Conservation (phyloP, 2,888 invertebrate species). For the Nudaria mundana region DNA sequence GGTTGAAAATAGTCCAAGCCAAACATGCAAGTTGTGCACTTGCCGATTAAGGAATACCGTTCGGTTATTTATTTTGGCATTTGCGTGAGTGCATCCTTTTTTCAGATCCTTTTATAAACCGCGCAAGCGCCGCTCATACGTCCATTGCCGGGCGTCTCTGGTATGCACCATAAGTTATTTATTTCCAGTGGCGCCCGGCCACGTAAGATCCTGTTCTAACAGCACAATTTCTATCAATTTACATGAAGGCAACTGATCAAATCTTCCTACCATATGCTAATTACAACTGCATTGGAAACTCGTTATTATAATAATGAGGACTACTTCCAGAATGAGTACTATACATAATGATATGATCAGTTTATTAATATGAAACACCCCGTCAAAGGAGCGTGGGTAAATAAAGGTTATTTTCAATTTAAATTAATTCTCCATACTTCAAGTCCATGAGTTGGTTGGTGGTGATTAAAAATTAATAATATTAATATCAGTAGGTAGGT, state of each 20-base stretch:
- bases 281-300: not conserved
- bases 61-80: no score
- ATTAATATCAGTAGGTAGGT: no score
- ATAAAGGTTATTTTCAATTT: conserved; percentile 1
- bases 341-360: conserved; percentile 2
- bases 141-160: no score
- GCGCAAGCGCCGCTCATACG: no score
- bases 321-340: not conserved
- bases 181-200: no score
- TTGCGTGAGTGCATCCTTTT: no score
- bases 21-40: no score
- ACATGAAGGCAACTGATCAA: not conserved
- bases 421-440: conserved; percentile 1
- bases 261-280: not conserved
- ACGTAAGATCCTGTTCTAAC: not conserved
- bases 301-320: conserved; percentile 1
- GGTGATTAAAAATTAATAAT: not conserved
- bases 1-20: no score
- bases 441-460: not conserved
- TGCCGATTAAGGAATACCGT: no score
- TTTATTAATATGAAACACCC: conserved; percentile 4
- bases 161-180: no score
- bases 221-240: not conserved
- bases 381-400: not conserved
- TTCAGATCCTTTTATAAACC: no score